A percentile compares a stretch with the other conserved stretches of the same genome.
Evolutionary conservation across 2,888 invertebrate species (phyloP).

Genomic region (Lepetodrilus schrolli): DNA sequence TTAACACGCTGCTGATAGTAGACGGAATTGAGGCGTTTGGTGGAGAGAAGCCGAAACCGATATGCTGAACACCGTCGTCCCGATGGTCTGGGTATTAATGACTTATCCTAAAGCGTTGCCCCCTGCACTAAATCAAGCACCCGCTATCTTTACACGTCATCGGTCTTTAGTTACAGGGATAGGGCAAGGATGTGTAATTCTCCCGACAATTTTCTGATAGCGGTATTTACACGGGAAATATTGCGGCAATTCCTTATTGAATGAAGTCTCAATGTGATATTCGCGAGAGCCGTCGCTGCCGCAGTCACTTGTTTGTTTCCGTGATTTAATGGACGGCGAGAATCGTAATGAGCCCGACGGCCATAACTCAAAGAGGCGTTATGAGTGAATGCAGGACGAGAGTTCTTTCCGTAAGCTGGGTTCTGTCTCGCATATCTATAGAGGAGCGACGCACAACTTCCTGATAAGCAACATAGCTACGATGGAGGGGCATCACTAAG

Average conservation of each 20-base stretch:
- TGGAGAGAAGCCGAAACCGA: no score
- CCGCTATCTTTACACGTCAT: background rate
- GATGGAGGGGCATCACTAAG: no score
- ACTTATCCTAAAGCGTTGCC: background rate
- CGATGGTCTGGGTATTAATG: background rate
- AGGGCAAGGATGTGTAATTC: constrained; percentile 6
- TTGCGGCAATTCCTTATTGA: constrained; percentile 23
- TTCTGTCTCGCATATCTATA: background rate
- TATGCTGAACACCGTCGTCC: background rate
- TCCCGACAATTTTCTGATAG: constrained; percentile 5
- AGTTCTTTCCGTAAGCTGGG: background rate
- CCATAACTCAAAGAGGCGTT: background rate
- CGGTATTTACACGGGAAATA: constrained; percentile 1
- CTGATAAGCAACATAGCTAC: background rate
- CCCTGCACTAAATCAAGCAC: background rate
- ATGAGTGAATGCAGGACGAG: background rate
- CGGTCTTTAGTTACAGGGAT: background rate
- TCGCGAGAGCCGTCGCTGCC: background rate
- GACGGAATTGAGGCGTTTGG: background rate
- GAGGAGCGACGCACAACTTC: background rate
- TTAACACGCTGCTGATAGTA: background rate
- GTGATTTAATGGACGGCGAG: background rate
- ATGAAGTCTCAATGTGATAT: background rate
- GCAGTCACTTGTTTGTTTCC: background rate
- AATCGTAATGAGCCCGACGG: background rate